Base-by-base conservation (phyloP, 2,113 vertebrate species). In the Axis porcinus region DNA sequence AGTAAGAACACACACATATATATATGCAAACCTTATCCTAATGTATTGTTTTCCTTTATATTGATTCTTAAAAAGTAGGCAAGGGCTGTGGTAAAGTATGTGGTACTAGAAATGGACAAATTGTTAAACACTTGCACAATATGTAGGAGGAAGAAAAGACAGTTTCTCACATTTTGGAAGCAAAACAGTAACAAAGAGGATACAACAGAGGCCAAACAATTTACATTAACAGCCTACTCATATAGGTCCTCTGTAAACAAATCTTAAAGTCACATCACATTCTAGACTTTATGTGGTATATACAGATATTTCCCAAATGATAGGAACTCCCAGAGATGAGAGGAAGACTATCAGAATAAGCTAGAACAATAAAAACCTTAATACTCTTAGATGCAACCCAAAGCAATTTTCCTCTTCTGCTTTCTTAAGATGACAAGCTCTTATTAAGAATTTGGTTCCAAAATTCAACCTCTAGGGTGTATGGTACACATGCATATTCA, bases 41-140 rank as follows among this genome's bases (percentile, higher is more conserved):
- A 94, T 64, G 6, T 5, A 93, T 27, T 91, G n/a, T 58, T 97
- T 97, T 95, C 88, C 82, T 94, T 94, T 97, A 93, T 60, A 84
- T 5, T 86, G 55, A 78, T 91, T 96, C n/a, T 43, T 78, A 70
- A 95, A 94, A 83, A 76, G 45, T 64, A 79, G 60, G 28, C 82
- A 86, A 74, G 55, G 27, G 50, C 81, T 92, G 62, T 86, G 33
- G 64, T 47, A 62, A 94, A 84, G 89, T 91, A 86, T 21, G n/a
- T 85, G 40, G 36, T 43, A 93, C 30, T 84, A 94, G 40, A 94
- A 87, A 47, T 74, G 30, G 50, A 74, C 62, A 43, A 15, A 15
- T 67, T 89, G 90, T 85, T 91, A 54, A 82, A 91, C 70, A 96
- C 57, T 89, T 97, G n/a, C 16, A 95, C 40, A 94, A 58, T 76